These are phyloP conservation scores for Phortica okadai DNA, from an alignment of 2,888 invertebrate genomes.

Conservation along the genomic window DNA sequence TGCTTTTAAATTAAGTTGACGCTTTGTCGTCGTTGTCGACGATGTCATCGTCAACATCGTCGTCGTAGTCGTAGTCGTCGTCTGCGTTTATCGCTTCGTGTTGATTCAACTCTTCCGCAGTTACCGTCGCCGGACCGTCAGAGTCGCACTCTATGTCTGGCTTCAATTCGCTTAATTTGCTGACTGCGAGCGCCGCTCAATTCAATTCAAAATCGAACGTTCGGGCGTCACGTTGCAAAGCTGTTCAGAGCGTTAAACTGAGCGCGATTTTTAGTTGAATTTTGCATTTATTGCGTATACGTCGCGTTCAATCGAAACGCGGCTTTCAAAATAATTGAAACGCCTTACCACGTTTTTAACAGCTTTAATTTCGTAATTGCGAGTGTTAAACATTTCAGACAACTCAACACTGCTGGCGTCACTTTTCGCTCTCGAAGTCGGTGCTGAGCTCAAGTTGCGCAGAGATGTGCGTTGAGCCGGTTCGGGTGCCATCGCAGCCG, in stretches of 20 bases:
- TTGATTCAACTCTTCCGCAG: background rate
- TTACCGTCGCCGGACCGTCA: background rate
- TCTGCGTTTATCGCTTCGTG: background rate
- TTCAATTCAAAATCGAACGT: constrained; percentile 65
- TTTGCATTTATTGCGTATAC: constrained; percentile 55
- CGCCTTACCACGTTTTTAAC: background rate
- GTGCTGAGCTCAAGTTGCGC: background rate
- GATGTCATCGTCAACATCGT: background rate
- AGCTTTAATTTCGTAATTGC: background rate
- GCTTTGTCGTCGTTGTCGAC: background rate
- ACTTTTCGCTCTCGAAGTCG: background rate
- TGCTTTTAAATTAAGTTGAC: background rate
- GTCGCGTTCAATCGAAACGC: constrained; percentile 43
- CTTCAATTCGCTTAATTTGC: background rate
- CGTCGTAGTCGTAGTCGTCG: too few species aligned
- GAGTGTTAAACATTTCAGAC: background rate
- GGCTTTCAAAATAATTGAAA: background rate
- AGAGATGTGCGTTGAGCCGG: background rate
- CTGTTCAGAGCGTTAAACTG: constrained; percentile 43
- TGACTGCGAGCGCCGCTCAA: constrained; percentile 54
- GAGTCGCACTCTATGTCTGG: background rate
- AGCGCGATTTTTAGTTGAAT: constrained; percentile 29
- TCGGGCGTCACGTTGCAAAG: constrained; percentile 52
- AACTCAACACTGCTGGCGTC: background rate
- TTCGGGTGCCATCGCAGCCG: background rate